A percentile compares a stretch with the other conserved stretches of the same genome.
phyloP scores from a whole-genome alignment of 1,140 invertebrate genomes.

The Amphibalanus amphitrite region DNA sequence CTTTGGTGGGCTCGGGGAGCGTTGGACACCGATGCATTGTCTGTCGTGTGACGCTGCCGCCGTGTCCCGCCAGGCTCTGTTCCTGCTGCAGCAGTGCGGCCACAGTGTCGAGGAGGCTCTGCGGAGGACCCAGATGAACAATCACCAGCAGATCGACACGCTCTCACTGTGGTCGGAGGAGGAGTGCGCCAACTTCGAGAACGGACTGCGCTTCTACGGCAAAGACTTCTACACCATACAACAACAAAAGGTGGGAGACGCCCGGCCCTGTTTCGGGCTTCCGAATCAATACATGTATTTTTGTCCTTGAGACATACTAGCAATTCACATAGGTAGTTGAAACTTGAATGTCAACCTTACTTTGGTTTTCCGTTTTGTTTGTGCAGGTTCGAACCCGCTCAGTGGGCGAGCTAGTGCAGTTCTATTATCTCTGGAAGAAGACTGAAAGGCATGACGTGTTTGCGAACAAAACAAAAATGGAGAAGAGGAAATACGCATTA shows the following conservation, averaged over 20 bases:
- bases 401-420: constrained; percentile 92
- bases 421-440: constrained; percentile 99
- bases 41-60: too few relatives aligned
- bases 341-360: too few relatives aligned
- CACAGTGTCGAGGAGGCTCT: constrained; percentile 87
- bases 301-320: too few relatives aligned
- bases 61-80: constrained; percentile 48
- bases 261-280: too few relatives aligned
- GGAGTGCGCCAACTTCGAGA: constrained; percentile 92
- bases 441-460: constrained; percentile 90
- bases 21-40: too few relatives aligned
- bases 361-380: too few relatives aligned
- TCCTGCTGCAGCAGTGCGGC: constrained; percentile 78
- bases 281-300: too few relatives aligned
- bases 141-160: constrained; percentile 45
- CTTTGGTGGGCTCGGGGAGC: too few relatives aligned
- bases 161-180: constrained; percentile 91
- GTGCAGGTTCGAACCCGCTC: constrained; percentile 71
- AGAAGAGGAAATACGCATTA: constrained; percentile 71
- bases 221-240: constrained; percentile 94
- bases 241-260: constrained; percentile 83
- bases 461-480: constrained; percentile 59
- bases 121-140: constrained; percentile 52
- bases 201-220: constrained; percentile 73
- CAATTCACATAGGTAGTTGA: too few relatives aligned